Evolutionary conservation across 2,888 invertebrate genomes (phyloP), one percentile per base, ranked within the genome.

Genomic region (Bellardia bayeri): DNA sequence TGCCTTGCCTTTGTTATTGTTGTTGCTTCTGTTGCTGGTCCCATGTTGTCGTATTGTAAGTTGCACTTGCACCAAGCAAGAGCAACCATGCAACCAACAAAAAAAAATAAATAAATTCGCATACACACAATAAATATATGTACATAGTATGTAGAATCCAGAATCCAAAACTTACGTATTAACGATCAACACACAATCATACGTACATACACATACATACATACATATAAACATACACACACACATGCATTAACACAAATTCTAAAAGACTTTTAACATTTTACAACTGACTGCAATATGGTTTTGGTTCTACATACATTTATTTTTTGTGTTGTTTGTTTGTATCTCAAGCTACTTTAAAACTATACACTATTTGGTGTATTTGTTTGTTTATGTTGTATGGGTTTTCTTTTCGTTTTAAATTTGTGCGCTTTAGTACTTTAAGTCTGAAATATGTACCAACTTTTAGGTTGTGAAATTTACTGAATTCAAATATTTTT

Each of bases 251-350:
- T 14, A 33, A 8, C 3, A 37, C 40, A 40, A 11, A 56, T 40
- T 7, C 40, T 23, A 56, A 4, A 64, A 72, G 40, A 23, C 40
- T 72, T 72, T 72, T 7, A 56, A 56, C 54, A 72, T 64, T 74
- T 68, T 45, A 66, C 14, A 64, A 58, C 81, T 30, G 81, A 66
- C 66, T 74, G 37, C 74, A 74, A 82, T 74, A 82, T 68, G 82
- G 33, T 68, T 64, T 66, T 58, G 66, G 74, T 74, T 74, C 72
- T 40, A 16, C 37, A n/a, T n/a, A n/a, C n/a, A n/a, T n/a, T 33
- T 13, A 13, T 6, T 16, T 37, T 1, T 37, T 58, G 30, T 30
- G 23, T 30, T 1, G 1, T 58, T 58, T 54, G 14, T 40, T 16
- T 74, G 51, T 64, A 51, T 63, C 42, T 80, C 71, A 63, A 80